These are phyloP conservation scores for Centruroides vittatus DNA, from an alignment of 1,140 invertebrate genomes.

Conservation along the genomic window DNA sequence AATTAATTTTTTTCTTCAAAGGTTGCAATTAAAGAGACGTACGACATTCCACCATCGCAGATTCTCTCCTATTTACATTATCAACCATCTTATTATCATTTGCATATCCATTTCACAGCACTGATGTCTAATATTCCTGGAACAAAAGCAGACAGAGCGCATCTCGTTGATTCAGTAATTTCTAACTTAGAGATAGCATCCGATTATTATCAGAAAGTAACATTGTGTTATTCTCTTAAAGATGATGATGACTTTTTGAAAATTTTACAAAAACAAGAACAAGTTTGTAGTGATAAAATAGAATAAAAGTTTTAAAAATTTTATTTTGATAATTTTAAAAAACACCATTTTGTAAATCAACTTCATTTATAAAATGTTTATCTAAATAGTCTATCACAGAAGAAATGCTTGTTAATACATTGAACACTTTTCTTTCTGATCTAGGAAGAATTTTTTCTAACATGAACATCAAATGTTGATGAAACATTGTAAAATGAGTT, in stretches of 20 bases:
- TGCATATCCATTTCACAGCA: slow-evolving; percentile 88
- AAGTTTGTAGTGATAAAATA: no score
- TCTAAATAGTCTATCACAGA: slow-evolving; percentile 55
- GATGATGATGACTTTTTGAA: background rate
- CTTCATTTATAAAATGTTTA: slow-evolving; percentile 23
- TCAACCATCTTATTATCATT: slow-evolving; percentile 91
- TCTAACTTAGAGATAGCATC: slow-evolving; percentile 65
- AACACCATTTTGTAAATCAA: no score
- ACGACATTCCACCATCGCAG: slow-evolving; percentile 49
- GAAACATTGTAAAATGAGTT: slow-evolving; percentile 63
- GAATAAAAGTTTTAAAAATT: no score
- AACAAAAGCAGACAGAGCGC: slow-evolving; percentile 62
- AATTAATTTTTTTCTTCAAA: slow-evolving; percentile 30
- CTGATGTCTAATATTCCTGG: slow-evolving; percentile 62
- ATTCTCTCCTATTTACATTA: slow-evolving; percentile 80
- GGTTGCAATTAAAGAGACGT: slow-evolving; percentile 63
- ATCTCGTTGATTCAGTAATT: slow-evolving; percentile 78
- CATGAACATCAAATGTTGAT: slow-evolving; percentile 92
- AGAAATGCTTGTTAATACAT: slow-evolving; percentile 50
- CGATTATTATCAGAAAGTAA: slow-evolving; percentile 71
- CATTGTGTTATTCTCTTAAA: slow-evolving; percentile 38
- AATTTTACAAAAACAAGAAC: no score
- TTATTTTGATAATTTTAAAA: no score
- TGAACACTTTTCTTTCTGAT: slow-evolving; percentile 55
- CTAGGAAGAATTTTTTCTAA: slow-evolving; percentile 59